Percentiles rank a stretch among this genome's conserved stretches.
Evolutionary conservation across 2,113 vertebrate genomes (phyloP).

Genomic region (Rousettus leschenaultii): DNA sequence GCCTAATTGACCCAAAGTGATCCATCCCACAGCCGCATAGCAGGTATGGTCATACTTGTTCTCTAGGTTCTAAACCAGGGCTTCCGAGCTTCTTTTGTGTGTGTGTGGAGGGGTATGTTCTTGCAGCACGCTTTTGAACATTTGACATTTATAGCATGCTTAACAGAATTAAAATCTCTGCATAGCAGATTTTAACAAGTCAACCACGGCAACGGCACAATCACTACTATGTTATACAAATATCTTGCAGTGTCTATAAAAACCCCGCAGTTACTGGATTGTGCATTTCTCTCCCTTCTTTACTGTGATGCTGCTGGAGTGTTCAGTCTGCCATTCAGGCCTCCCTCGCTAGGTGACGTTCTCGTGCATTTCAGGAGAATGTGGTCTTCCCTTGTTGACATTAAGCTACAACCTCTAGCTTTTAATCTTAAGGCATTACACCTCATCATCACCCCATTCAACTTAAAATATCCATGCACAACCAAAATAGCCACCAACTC

Average conservation of each 20-base stretch:
- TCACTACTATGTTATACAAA: neutral
- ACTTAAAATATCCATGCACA: neutral
- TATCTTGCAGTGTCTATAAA: neutral
- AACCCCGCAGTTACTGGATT: neutral
- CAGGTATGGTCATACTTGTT: neutral
- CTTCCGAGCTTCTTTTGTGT: neutral
- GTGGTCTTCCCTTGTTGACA: neutral
- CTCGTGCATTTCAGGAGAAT: neutral
- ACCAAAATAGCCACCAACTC: neutral
- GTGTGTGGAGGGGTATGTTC: neutral
- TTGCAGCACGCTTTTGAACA: neutral
- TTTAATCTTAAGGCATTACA: neutral
- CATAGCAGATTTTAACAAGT: neutral
- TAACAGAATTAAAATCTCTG: neutral
- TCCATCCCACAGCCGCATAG: neutral
- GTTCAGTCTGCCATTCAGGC: neutral
- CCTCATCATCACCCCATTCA: neutral
- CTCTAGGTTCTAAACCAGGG: neutral
- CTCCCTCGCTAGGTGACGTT: neutral
- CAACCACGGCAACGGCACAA: neutral
- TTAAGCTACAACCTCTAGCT: neutral
- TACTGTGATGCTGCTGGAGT: neutral
- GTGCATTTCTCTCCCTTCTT: neutral
- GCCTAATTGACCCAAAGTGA: neutral
- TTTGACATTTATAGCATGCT: neutral